phyloP scores from a whole-genome alignment of 2,113 vertebrate species.

The Protomyctophum bolini region DNA sequence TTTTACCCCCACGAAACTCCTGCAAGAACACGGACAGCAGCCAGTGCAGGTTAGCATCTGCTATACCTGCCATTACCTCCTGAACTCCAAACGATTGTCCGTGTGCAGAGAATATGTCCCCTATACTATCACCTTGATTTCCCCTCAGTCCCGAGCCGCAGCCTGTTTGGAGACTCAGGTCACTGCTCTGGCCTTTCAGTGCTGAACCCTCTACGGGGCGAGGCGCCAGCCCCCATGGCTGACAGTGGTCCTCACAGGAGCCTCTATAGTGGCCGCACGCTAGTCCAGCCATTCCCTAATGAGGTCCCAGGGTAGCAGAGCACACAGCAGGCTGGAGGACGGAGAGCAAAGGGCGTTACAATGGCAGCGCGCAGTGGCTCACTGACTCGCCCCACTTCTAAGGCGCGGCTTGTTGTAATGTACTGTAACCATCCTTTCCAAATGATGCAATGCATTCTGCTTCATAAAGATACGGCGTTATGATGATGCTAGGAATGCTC shows the following conservation, averaged over 20 bases:
- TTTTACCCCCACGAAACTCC: neutral
- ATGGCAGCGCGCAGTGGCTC: neutral
- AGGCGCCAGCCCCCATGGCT: neutral
- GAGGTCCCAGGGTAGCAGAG: slow-evolving; percentile 41
- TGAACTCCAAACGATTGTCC: neutral
- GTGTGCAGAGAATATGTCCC: neutral
- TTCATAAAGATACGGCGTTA: too few relatives aligned
- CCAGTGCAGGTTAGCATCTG: neutral
- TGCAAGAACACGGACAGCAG: too few relatives aligned
- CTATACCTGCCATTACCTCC: neutral
- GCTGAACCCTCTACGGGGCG: slow-evolving; percentile 1
- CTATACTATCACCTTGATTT: neutral
- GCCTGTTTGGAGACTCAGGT: slow-evolving; percentile 9
- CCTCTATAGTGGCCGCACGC: slow-evolving; percentile 24
- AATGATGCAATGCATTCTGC: too few relatives aligned
- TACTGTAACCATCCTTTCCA: too few relatives aligned
- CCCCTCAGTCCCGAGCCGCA: neutral
- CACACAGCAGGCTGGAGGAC: slow-evolving; percentile 3
- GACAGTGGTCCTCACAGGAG: slow-evolving; percentile 3
- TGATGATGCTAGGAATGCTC: neutral
- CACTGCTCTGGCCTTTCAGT: neutral
- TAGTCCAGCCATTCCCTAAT: slow-evolving; percentile 37
- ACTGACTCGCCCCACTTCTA: neutral
- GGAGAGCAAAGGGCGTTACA: neutral
- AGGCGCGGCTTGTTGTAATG: neutral